phyloP scores from a whole-genome alignment of 2,113 vertebrate genomes.

The Eurypyga helias region DNA sequence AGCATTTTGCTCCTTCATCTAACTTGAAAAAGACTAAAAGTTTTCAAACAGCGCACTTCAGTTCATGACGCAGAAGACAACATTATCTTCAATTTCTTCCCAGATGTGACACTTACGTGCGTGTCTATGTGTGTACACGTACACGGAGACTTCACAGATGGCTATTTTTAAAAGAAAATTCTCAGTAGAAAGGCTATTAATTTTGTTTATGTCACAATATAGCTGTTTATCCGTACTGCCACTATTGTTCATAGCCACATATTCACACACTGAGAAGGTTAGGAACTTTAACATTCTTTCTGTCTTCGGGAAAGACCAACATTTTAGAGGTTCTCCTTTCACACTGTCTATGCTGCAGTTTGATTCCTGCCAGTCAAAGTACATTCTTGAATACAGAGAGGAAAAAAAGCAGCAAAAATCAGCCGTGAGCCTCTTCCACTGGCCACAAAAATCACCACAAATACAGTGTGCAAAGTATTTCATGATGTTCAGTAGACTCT shows the following conservation, averaged over 20 bases:
- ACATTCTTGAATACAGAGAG: not conserved
- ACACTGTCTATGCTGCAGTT: not conserved
- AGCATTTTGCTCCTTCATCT: not conserved
- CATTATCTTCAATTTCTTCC: not conserved
- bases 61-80: not conserved
- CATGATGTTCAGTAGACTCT: not conserved
- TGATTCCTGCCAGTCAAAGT: not conserved
- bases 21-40: not conserved
- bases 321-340: not conserved
- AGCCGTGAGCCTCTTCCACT: not conserved
- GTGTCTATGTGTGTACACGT: rapidly evolving
- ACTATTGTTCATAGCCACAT: not conserved
- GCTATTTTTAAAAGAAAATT: not conserved
- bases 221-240: not conserved
- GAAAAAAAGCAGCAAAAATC: not conserved
- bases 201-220: not conserved
- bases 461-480: not conserved
- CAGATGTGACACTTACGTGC: not conserved
- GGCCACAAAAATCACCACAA: not conserved
- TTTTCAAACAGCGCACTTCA: not conserved
- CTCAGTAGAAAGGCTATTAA: not conserved
- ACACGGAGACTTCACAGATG: not conserved
- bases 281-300: not conserved
- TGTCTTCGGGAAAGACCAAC: not conserved
- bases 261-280: not conserved